These are phyloP conservation scores for Thymelicus sylvestris DNA, from an alignment of 2,888 invertebrate species.

Conservation along the genomic window DNA sequence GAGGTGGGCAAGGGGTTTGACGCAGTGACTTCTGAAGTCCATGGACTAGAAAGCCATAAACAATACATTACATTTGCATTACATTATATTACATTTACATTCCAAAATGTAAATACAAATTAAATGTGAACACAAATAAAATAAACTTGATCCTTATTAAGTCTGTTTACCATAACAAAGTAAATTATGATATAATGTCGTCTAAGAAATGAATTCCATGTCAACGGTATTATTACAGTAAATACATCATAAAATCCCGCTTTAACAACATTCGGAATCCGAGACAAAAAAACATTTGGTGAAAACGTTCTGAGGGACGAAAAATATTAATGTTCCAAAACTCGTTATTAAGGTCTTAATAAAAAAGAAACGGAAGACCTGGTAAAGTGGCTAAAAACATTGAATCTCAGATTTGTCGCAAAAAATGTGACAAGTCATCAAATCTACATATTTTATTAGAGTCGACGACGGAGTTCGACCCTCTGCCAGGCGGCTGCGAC, in stretches of 20 bases:
- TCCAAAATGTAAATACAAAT: no score
- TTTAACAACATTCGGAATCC: constrained; percentile 7
- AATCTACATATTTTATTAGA: constrained; percentile 85
- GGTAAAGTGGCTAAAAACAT: constrained; percentile 75
- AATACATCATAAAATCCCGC: background rate
- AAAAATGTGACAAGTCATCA: constrained; percentile 85
- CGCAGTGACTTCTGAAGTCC: no score
- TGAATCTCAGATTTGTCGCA: constrained; percentile 81
- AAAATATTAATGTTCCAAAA: constrained; percentile 34
- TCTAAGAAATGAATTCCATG: background rate
- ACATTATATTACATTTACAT: no score
- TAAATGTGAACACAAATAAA: no score
- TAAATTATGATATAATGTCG: background rate
- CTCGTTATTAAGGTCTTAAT: constrained; percentile 63
- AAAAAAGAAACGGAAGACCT: constrained; percentile 50
- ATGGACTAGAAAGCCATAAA: no score
- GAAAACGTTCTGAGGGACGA: constrained; percentile 10
- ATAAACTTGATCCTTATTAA: no score
- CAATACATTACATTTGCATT: no score
- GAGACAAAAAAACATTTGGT: constrained; percentile 7
- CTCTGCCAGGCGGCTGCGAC: constrained; percentile 68
- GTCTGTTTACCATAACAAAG: background rate
- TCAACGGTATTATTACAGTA: background rate
- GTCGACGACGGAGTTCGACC: constrained; percentile 76
- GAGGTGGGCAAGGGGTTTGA: no score